phyloP scores from a whole-genome alignment of 2,888 invertebrate species.

The Acleris cristana region DNA sequence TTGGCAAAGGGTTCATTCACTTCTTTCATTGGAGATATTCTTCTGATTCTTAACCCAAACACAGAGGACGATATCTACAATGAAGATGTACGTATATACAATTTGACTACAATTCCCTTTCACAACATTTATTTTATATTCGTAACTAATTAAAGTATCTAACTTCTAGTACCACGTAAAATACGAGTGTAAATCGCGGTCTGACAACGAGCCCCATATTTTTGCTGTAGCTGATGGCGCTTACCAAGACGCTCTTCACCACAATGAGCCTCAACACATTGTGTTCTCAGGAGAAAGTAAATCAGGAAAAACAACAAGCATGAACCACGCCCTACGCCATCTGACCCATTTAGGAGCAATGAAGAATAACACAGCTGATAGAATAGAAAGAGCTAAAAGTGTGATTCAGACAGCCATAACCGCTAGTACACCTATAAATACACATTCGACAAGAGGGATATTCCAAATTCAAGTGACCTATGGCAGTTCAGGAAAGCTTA shows the following conservation, averaged over 20 bases:
- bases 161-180: constrained; percentile 88
- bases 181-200: constrained; percentile 93
- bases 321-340: constrained; percentile 91
- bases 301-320: constrained; percentile 95
- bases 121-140: not conserved
- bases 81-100: constrained; percentile 82
- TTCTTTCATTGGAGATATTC: constrained; percentile 91
- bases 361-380: constrained; percentile 85
- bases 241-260: constrained; percentile 95
- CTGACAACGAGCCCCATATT: constrained; percentile 95
- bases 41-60: constrained; percentile 92
- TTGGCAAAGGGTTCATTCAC: constrained; percentile 87
- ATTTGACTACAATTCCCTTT: not conserved
- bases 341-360: constrained; percentile 92
- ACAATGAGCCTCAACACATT: constrained; percentile 93
- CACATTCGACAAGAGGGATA: constrained; percentile 93
- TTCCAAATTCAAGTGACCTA: constrained; percentile 92
- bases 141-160: constrained; percentile 6
- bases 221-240: constrained; percentile 95
- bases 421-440: constrained; percentile 93
- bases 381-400: constrained; percentile 87
- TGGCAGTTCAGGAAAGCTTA: constrained; percentile 92
- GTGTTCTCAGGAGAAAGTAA: constrained; percentile 95
- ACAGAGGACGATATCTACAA: constrained; percentile 88
- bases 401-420: constrained; percentile 91